Base-by-base conservation (phyloP, 2,888 invertebrate species). In the Melipona beecheii region DNA sequence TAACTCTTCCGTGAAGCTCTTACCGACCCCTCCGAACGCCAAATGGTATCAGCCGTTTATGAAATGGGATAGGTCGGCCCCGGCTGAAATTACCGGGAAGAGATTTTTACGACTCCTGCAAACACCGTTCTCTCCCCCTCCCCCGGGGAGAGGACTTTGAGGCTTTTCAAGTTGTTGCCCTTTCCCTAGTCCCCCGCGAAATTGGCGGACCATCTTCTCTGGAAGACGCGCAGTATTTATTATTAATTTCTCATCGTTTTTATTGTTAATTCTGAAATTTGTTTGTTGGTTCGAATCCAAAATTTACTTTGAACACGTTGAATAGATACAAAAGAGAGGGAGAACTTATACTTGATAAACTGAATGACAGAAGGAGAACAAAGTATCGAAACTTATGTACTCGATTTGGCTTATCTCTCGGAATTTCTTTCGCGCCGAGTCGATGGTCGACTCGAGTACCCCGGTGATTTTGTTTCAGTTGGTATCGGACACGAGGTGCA, bases 1-100 rank as follows among this genome's bases (percentile, higher is more conserved):
- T 75, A 84, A 85, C 82, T 81, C 84, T 81, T 77, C 80, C 82
- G 78, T 84, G 80, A 77, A 83, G 73, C 75, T 79, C 58, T 75
- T 50, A 72, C 73, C n/a, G 79, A 58, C 49, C 73, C 75, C 65
- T 0, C 1, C 2, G 65, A 68, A 64, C 68, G 74, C 52, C 73
- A 49, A 86, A 81, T 54, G 84, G 72, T 74, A 66, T 78, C 85
- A 70, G 75, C 73, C 75, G 87, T 85, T 87, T 78, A 81, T 74
- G 68, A 84, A 78, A 74, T 81, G 78, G 76, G 70, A 58, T 78
- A 84, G 77, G 56, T 77, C 75, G 56, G 50, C 54, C 73, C 31
- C 60, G 69, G 56, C 24, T 69, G 72, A 78, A 77, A 83, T 87
- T 78, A 75, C 78, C 80, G 78, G 27, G 54, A 36, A 49, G 66